Percentiles rank a stretch among this genome's conserved stretches.
phyloP scores from a whole-genome alignment of 2,113 vertebrate genomes.

The Pelecanoides urinatrix region DNA sequence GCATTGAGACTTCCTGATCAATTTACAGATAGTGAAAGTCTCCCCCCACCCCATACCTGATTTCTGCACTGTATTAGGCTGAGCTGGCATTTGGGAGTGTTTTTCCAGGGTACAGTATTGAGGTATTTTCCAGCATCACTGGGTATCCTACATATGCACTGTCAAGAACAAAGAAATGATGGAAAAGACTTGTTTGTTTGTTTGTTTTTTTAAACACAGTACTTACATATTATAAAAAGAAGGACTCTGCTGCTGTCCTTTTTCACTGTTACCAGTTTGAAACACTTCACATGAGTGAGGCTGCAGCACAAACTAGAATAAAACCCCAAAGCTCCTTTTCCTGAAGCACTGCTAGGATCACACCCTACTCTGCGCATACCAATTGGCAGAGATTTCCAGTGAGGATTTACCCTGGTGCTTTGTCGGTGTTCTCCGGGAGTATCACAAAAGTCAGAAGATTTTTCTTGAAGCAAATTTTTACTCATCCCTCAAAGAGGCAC shows the following conservation, averaged over 20 bases:
- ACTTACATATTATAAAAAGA: background rate
- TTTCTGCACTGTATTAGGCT: background rate
- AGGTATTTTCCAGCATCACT: background rate
- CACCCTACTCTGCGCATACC: background rate
- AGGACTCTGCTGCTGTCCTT: background rate
- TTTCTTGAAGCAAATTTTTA: background rate
- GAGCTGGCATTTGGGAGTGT: background rate
- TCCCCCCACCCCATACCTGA: background rate
- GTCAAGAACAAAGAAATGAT: background rate
- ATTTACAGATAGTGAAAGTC: background rate
- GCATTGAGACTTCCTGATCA: background rate
- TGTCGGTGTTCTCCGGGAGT: background rate
- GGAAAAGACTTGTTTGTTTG: rapidly evolving
- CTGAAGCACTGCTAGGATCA: background rate
- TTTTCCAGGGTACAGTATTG: background rate
- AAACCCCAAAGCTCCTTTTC: background rate
- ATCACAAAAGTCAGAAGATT: background rate
- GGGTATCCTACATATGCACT: background rate
- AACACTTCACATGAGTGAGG: background rate
- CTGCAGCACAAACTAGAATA: background rate
- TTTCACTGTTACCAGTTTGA: background rate
- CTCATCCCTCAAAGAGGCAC: background rate
- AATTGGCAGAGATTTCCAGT: background rate
- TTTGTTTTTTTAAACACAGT: background rate
- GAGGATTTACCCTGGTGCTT: background rate